These are phyloP conservation scores for Drosophila bipectinata DNA, from an alignment of 1,140 invertebrate species.

Conservation along the genomic window DNA sequence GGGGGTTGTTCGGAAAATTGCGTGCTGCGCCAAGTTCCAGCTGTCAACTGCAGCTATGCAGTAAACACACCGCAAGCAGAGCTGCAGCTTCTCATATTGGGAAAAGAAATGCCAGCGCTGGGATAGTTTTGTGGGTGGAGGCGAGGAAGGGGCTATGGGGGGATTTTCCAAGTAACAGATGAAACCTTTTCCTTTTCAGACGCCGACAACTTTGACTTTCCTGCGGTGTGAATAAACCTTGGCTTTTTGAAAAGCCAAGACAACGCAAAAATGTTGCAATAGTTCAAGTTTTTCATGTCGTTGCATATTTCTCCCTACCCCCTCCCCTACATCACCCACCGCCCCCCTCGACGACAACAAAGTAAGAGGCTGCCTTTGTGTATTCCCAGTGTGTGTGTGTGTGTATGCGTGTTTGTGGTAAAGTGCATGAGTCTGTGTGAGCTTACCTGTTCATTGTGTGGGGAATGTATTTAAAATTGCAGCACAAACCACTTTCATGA, in stretches of 20 bases:
- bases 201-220: conserved; percentile 60
- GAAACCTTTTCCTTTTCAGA: conserved; percentile 50
- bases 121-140: conserved; percentile 15
- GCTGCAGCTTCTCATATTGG: conserved; percentile 30
- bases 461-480: conserved; percentile 73
- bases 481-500: conserved; percentile 81
- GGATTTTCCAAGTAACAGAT: conserved; percentile 37
- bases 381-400: conserved; percentile 19
- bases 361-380: conserved; percentile 44
- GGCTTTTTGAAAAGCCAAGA: conserved; percentile 34
- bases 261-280: conserved; percentile 71
- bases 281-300: conserved; percentile 76
- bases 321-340: too few species aligned
- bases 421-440: conserved; percentile 26
- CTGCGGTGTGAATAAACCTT: conserved; percentile 77
- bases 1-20: conserved; percentile 32
- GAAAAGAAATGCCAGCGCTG: conserved; percentile 20
- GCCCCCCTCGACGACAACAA: conserved; percentile 34
- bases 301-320: conserved; percentile 64
- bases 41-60: conserved; percentile 47
- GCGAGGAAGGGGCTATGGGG: neutral
- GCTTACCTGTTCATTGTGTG: conserved; percentile 80
- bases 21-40: conserved; percentile 46
- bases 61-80: conserved; percentile 44
- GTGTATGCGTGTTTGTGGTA: conserved; percentile 10